These are phyloP conservation scores for Salminus brasiliensis DNA, from an alignment of 2,113 vertebrate species.

Conservation along the genomic window DNA sequence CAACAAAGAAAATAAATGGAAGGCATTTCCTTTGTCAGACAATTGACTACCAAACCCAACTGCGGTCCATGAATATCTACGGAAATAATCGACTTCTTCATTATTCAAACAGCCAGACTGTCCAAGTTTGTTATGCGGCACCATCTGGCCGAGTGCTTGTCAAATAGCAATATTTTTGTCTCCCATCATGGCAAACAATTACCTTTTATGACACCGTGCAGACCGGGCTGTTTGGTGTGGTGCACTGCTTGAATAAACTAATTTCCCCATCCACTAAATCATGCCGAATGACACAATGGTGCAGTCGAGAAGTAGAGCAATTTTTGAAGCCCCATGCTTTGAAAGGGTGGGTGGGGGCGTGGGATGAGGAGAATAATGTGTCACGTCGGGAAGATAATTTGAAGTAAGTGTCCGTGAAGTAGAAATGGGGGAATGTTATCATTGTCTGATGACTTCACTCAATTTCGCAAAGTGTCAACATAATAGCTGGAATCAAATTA, in stretches of 20 bases:
- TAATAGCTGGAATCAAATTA: slow-evolving; percentile 35
- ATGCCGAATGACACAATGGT: no score
- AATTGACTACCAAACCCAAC: not conserved
- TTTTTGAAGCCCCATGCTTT: not conserved
- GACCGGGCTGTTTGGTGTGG: not conserved
- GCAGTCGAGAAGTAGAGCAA: not conserved
- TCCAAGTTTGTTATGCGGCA: slow-evolving; percentile 8
- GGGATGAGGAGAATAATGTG: not conserved
- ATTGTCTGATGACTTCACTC: slow-evolving; percentile 38
- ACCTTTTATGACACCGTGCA: not conserved
- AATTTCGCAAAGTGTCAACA: slow-evolving; percentile 23
- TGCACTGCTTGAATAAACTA: not conserved
- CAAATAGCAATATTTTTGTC: not conserved
- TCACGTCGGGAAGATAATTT: slow-evolving; percentile 40
- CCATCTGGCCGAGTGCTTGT: slow-evolving; percentile 1
- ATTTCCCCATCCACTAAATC: slow-evolving; percentile 8
- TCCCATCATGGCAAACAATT: not conserved
- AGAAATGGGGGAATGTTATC: slow-evolving; percentile 30
- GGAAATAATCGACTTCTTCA: not conserved
- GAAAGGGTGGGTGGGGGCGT: not conserved
- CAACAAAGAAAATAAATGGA: not conserved
- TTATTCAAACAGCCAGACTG: not conserved
- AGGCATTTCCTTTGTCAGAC: not conserved
- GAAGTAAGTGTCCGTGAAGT: slow-evolving; percentile 32
- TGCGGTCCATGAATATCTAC: not conserved